Base-by-base conservation (phyloP, 2,888 invertebrate species). In the Hyles lineata region DNA sequence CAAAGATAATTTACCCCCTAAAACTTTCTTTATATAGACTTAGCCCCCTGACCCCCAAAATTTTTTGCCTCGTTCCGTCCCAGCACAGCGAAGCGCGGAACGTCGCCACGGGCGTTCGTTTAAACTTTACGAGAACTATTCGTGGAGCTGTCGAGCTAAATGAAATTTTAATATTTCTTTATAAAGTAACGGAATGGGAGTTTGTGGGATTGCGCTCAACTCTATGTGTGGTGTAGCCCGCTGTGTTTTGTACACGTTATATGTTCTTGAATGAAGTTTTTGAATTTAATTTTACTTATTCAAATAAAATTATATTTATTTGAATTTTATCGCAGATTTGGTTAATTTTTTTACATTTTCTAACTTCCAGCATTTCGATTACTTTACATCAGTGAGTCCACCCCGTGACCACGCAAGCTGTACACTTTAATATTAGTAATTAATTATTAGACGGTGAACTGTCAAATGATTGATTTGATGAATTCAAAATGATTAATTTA, bases 51-150 rank as follows among this genome's bases (percentile, higher is more conserved):
- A 23, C 23, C 23, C 67, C 50, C 67, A 21, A 9, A n/a, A 19
- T 2, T 23, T n/a, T 17, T 3, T 23, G 23, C 7, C 67, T 23
- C 21, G 50, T 1, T 67, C 50, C 70, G 32, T 21, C 52, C 70
- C 70, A 32, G 70, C 21, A 58, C 32, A 21, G 9, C 6, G 55
- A 70, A n/a, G 63, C 72, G 32, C 69, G 59, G 69, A 61, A 63
- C 61, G 69, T 43, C 61, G 70, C 72, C 62, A 29, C 43, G 70
- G 72, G 70, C 74, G 71, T 70, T 72, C 75, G 73, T 76, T 61
- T 73, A 72, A 74, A 75, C 73, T 76, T 73, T 70, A 67, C 70
- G 67, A 72, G 74, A 77, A 76, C 76, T 77, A 77, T 77, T 73
- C 69, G 75, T 73, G 70, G 71, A 62, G 62, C 61, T 74, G 75